phyloP scores from a whole-genome alignment of 2,113 vertebrate genomes.

The Deroptyus accipitrinus region DNA sequence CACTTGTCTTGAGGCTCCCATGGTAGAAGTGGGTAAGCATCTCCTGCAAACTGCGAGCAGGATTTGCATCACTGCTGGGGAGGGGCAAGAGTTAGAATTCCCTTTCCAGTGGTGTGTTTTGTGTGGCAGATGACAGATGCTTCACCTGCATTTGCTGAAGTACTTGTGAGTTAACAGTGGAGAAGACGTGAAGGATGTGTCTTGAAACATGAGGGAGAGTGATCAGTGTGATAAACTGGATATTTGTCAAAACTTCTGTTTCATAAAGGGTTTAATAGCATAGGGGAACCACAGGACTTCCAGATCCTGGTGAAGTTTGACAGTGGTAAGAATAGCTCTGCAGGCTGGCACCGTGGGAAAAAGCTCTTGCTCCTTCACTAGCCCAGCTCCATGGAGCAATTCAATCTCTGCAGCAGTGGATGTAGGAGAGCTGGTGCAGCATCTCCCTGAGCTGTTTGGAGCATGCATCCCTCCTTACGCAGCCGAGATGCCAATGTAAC shows the following conservation, averaged over 20 bases:
- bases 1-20: background rate
- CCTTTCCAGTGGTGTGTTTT: background rate
- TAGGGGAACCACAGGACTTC: background rate
- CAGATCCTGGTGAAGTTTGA: background rate
- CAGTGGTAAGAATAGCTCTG: background rate
- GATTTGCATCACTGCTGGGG: background rate
- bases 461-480: fast-evolving
- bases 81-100: background rate
- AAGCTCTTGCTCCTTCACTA: background rate
- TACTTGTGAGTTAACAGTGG: background rate
- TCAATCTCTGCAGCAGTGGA: background rate
- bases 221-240: background rate
- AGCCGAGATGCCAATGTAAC: fast-evolving
- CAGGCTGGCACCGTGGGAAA: background rate
- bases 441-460: fast-evolving
- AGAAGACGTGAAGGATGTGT: background rate
- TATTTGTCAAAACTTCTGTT: background rate
- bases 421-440: fast-evolving
- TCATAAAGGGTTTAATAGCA: background rate
- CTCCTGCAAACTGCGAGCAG: background rate
- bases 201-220: background rate
- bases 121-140: background rate
- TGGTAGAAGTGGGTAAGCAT: background rate
- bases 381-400: fast-evolving
- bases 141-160: background rate